Evolutionary conservation across 2,888 invertebrate genomes (phyloP), one percentile per base, ranked within the genome.

Genomic region (Oscheius sp.): DNA sequence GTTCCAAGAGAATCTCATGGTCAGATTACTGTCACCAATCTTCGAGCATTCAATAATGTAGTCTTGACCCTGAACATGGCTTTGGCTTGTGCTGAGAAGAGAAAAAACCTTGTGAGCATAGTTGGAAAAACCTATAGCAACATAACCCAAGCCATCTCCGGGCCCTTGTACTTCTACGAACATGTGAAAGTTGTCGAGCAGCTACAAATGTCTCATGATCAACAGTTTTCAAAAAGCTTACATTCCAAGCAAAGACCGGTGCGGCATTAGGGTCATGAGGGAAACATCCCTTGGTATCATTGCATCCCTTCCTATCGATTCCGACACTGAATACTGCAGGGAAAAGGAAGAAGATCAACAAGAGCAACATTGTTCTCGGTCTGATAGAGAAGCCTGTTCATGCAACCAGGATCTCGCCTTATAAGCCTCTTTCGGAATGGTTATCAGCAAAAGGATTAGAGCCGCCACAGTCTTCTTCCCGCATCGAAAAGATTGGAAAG

Each of bases 41-140:
- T 78, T 70, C 7, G 82, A 82, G 63, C 82, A 82, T 50, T 82
- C 82, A 13, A 79, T 76, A 4, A 82, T 79, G 65, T 60, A 73
- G 29, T 78, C 78, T 37, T 77, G 75, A 10, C 65, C 65, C 74
- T 74, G 21, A 47, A 71, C 33, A n/a, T 21, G 21, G 7, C 42
- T 37, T 37, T 21, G 21, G 21, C 21, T 21, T 21, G 21, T 21
- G 21, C 21, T 21, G 21, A 21, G 21, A 21, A 21, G 21, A n/a
- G 63, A 29, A n/a, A 32, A 7, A 42, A 63, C 63, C 47, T 42
- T 66, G 32, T 66, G 66, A 33, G 66, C 53, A 53, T 53, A 66
- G 35, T 33, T 33, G 10, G 66, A 66, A 37, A 66, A 66, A 1
- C 66, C 66, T 11, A 66, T 53, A 11, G 66, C 66, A 13, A 66